phyloP scores from a whole-genome alignment of 1,140 invertebrate genomes.

The Temnothorax nylanderi region DNA sequence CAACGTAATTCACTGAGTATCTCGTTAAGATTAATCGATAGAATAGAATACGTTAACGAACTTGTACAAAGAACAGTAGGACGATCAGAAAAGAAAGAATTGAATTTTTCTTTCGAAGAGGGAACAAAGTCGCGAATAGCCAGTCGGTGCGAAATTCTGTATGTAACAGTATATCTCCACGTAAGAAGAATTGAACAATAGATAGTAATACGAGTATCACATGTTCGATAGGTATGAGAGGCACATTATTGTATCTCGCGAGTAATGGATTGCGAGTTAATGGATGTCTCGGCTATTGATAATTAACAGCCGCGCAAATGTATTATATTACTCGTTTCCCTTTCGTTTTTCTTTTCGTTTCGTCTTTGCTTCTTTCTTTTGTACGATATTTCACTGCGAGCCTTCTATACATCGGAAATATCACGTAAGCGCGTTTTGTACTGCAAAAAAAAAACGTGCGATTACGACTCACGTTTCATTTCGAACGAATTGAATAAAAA shows the following conservation, averaged over 20 bases:
- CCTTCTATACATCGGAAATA: not conserved
- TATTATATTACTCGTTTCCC: constrained; percentile 21
- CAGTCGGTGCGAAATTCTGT: constrained; percentile 40
- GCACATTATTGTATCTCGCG: constrained; percentile 16
- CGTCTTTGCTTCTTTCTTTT: constrained; percentile 47
- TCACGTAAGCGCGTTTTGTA: constrained; percentile 25
- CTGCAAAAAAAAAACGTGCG: constrained; percentile 1
- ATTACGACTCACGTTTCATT: constrained; percentile 55
- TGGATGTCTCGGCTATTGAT: constrained; percentile 28
- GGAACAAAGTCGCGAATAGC: not conserved
- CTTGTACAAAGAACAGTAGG: constrained; percentile 64
- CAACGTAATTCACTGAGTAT: constrained; percentile 63
- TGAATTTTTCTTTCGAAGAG: constrained; percentile 36
- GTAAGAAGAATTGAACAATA: constrained; percentile 56
- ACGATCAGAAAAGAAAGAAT: constrained; percentile 34
- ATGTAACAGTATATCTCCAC: constrained; percentile 58
- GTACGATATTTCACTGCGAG: constrained; percentile 42
- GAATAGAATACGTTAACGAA: constrained; percentile 67
- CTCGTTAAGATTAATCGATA: constrained; percentile 68
- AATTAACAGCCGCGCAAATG: constrained; percentile 27
- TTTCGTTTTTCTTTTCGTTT: constrained; percentile 13
- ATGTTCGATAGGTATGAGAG: constrained; percentile 34
- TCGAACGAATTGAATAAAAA: constrained; percentile 28
- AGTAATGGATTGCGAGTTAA: not conserved
- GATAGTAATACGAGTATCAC: constrained; percentile 33